These are phyloP conservation scores for Limnodromus scolopaceus DNA, from an alignment of 2,797 vertebrate species.

Conservation along the genomic window DNA sequence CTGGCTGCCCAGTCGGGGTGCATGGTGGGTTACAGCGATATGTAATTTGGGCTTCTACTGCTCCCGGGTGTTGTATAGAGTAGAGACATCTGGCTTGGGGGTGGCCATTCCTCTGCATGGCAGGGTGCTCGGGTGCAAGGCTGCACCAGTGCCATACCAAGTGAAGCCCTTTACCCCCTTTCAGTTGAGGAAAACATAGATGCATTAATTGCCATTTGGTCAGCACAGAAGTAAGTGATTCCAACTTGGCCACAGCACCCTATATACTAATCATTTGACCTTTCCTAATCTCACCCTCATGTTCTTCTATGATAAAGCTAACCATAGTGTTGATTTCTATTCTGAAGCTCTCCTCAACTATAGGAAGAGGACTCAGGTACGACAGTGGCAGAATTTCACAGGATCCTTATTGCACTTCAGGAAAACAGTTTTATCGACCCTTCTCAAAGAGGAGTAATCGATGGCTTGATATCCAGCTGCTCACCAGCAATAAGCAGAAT, in stretches of 20 bases:
- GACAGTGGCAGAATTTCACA: background rate
- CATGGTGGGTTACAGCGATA: background rate
- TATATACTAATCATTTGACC: background rate
- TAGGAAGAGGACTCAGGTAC: background rate
- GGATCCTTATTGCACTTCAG: background rate
- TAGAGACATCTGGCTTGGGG: background rate
- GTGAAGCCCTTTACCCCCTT: background rate
- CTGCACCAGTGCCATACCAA: background rate
- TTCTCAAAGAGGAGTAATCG: background rate
- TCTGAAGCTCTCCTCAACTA: background rate
- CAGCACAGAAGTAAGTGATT: background rate
- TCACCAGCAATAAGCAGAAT: background rate
- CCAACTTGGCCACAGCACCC: background rate
- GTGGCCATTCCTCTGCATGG: background rate
- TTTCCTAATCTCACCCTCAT: background rate
- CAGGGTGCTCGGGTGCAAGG: background rate
- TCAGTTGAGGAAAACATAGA: background rate
- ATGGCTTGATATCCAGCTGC: background rate
- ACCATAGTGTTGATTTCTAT: background rate
- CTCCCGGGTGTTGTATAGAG: background rate
- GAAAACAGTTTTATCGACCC: background rate
- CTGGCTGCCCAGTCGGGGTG: rapidly evolving
- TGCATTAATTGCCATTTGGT: background rate
- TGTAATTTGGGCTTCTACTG: background rate
- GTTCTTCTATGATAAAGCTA: background rate